A percentile compares a stretch with the other conserved stretches of the same genome.
Conservation (phyloP, 2,113 vertebrate species). For the Hemibagrus wyckioides region DNA sequence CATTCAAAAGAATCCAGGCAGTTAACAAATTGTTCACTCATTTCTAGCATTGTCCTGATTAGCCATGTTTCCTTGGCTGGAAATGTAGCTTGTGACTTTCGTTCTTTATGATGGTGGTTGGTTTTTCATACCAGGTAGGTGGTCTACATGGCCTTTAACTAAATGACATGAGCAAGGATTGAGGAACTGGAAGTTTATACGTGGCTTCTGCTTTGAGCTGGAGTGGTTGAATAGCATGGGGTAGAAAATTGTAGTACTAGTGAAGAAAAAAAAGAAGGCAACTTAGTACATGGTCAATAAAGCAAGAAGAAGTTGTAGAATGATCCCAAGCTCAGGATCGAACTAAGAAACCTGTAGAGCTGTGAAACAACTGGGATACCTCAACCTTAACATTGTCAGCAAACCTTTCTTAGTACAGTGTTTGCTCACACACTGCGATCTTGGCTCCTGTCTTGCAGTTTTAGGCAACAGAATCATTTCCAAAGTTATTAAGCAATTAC, state of each 20-base stretch:
- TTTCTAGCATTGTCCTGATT: not conserved
- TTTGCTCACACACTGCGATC: not conserved
- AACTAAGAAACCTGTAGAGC: not conserved
- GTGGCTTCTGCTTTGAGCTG: not conserved
- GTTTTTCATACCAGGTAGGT: not conserved
- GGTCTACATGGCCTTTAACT: not conserved
- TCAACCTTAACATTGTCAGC: not conserved
- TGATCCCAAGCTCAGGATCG: not conserved
- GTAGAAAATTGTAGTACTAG: not conserved
- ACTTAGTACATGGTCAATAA: no score
- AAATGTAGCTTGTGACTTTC: not conserved
- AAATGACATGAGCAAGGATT: not conserved
- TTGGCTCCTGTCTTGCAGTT: not conserved
- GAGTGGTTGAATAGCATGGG: not conserved
- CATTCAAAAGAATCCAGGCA: not conserved
- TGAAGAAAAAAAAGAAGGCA: not conserved
- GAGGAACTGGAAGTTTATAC: not conserved
- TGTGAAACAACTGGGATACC: no score
- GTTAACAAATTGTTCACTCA: not conserved
- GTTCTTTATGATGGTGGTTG: not conserved
- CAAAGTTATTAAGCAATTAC: not conserved
- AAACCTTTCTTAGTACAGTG: no score
- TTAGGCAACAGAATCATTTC: not conserved
- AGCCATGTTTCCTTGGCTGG: no score
- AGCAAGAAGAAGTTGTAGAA: no score